Conservation (phyloP, 2,888 invertebrate genomes). For the Himalopsyche anomala region DNA sequence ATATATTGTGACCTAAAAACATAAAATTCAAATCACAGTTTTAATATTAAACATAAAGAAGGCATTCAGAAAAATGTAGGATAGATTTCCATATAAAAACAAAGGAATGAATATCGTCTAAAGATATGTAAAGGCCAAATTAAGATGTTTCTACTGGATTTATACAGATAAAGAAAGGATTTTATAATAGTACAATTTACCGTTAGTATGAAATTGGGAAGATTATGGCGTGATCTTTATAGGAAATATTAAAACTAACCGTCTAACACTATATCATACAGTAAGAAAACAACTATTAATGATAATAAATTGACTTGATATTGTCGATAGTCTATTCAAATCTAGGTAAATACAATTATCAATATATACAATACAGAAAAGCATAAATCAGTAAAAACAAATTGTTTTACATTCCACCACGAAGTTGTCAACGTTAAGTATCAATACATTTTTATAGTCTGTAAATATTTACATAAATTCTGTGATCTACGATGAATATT, state of each 20-base stretch:
- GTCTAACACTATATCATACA: conserved; percentile 5
- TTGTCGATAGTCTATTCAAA: background rate
- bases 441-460: too few species aligned
- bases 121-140: too few species aligned
- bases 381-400: too few species aligned
- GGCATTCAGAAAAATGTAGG: background rate
- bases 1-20: conserved; percentile 9
- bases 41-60: conserved; percentile 13
- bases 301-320: conserved; percentile 1
- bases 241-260: background rate
- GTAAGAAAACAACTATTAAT: background rate
- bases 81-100: too few species aligned
- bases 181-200: background rate
- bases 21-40: conserved; percentile 1
- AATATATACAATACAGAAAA: too few species aligned
- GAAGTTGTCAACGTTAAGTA: too few species aligned
- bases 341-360: background rate
- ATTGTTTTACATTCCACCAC: too few species aligned
- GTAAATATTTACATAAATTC: too few species aligned
- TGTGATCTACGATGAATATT: too few species aligned
- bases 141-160: background rate
- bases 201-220: background rate
- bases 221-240: background rate
- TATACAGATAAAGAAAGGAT: conserved; percentile 4
- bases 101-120: too few species aligned